A percentile compares a stretch with the other conserved stretches of the same genome.
These are phyloP conservation scores for Echiichthys vipera DNA, from an alignment of 2,797 vertebrate species.

Conservation along the genomic window DNA sequence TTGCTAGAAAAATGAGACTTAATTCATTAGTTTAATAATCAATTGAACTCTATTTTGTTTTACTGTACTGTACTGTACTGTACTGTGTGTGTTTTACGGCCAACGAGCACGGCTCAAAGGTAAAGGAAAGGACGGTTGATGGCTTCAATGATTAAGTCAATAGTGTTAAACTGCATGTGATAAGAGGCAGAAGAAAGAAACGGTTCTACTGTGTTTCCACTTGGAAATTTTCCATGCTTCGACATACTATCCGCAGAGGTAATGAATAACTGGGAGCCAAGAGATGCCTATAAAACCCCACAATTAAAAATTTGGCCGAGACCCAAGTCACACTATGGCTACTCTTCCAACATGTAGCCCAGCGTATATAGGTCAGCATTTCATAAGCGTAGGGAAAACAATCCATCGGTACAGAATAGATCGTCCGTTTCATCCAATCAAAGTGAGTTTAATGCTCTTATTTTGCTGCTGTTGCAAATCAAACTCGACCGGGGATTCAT, in stretches of 20 bases:
- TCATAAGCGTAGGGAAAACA: conserved; percentile 23
- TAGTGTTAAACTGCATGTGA: conserved; percentile 22
- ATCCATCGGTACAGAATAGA: not conserved
- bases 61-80: not conserved
- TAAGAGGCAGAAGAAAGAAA: conserved; percentile 17
- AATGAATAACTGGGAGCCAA: conserved; percentile 65
- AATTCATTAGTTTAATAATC: not conserved
- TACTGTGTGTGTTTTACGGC: not conserved
- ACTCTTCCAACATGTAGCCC: conserved; percentile 15
- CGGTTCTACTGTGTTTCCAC: not conserved
- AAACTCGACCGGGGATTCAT: conserved; percentile 18
- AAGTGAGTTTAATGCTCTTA: conserved; percentile 27
- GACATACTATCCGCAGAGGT: conserved; percentile 55
- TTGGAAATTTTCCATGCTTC: conserved; percentile 45
- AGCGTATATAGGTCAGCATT: conserved; percentile 50
- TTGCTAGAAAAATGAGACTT: fast-evolving
- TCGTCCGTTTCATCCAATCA: conserved; percentile 1
- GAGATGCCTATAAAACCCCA: conserved; percentile 57
- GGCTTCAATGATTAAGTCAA: conserved; percentile 6
- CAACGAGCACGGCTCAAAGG: not conserved
- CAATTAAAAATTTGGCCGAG: conserved; percentile 59
- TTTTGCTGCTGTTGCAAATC: conserved; percentile 18
- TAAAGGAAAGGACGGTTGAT: not conserved
- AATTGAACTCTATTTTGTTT: not conserved
- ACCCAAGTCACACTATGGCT: conserved; percentile 47